Evolutionary conservation across 2,113 vertebrate genomes (phyloP).

Genomic region (Trematomus loennbergii): DNA sequence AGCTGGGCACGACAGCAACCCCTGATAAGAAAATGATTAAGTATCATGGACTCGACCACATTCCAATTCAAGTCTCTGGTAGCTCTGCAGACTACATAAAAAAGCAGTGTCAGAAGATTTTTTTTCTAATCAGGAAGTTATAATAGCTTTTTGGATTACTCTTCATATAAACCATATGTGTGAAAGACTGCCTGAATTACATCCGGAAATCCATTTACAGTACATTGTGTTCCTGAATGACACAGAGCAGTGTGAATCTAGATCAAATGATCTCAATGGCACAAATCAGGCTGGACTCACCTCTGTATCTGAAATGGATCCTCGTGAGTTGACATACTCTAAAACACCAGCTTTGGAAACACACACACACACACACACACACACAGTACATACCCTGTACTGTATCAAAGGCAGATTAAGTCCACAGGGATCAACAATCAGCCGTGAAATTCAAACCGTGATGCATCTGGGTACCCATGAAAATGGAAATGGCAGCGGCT

Average conservation of each 20-base stretch:
- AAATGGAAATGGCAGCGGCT: constrained; percentile 71
- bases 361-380: constrained; percentile 17
- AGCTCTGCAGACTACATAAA: constrained; percentile 40
- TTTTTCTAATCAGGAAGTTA: constrained; percentile 29
- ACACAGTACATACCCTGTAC: not conserved
- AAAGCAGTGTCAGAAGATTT: constrained; percentile 45
- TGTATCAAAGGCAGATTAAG: constrained; percentile 30
- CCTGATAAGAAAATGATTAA: constrained; percentile 79
- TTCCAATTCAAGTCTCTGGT: constrained; percentile 54
- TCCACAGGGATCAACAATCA: constrained; percentile 51
- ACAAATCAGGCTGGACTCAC: constrained; percentile 17
- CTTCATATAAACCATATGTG: constrained; percentile 31
- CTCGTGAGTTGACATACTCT: not conserved
- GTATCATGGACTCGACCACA: constrained; percentile 53
- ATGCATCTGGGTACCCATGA: constrained; percentile 62
- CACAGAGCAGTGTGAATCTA: not conserved
- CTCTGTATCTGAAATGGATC: constrained; percentile 34
- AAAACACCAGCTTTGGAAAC: constrained; percentile 9
- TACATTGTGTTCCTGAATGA: constrained; percentile 38
- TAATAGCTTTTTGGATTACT: constrained; percentile 51
- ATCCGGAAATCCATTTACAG: constrained; percentile 54
- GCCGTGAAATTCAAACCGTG: constrained; percentile 53
- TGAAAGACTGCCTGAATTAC: constrained; percentile 23
- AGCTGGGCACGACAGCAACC: constrained; percentile 60
- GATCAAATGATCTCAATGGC: constrained; percentile 23